These are phyloP conservation scores for Nymphalis c-album DNA, from an alignment of 2,888 invertebrate species.

Conservation along the genomic window DNA sequence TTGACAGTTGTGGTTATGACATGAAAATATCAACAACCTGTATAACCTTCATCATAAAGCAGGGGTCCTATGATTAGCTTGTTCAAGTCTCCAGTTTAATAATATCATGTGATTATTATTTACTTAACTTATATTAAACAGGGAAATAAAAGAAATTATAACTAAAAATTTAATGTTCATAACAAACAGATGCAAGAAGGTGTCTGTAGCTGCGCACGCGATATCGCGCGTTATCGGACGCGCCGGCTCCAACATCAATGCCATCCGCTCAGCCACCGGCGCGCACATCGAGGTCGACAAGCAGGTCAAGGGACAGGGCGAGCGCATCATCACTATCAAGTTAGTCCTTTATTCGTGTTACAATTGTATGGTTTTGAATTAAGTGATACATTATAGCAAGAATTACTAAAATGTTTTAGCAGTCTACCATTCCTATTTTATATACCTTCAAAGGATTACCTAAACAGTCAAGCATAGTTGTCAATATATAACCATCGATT, in stretches of 20 bases:
- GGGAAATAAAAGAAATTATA: background rate
- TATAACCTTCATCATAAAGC: too few species aligned
- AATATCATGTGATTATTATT: too few species aligned
- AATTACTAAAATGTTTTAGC: too few species aligned
- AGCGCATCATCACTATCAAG: constrained; percentile 97
- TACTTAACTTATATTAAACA: too few species aligned
- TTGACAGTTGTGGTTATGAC: too few species aligned
- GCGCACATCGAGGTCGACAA: constrained; percentile 99
- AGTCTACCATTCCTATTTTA: background rate
- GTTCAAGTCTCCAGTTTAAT: too few species aligned
- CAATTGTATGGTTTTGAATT: too few species aligned
- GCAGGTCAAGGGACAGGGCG: constrained; percentile 96
- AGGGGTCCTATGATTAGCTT: too few species aligned
- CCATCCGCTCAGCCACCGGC: constrained; percentile 97
- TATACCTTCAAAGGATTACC: background rate
- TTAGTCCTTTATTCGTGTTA: constrained; percentile 61
- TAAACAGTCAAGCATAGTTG: too few species aligned
- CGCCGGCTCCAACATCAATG: constrained; percentile 98
- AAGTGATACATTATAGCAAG: too few species aligned
- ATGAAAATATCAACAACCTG: too few species aligned
- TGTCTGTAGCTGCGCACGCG: constrained; percentile 95
- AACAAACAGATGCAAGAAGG: constrained; percentile 89
- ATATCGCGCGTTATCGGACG: constrained; percentile 98
- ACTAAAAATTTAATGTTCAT: background rate
- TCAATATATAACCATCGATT: background rate